These are phyloP conservation scores for Rhinichthys osculus DNA, from an alignment of 2,797 vertebrate genomes.

Conservation along the genomic window DNA sequence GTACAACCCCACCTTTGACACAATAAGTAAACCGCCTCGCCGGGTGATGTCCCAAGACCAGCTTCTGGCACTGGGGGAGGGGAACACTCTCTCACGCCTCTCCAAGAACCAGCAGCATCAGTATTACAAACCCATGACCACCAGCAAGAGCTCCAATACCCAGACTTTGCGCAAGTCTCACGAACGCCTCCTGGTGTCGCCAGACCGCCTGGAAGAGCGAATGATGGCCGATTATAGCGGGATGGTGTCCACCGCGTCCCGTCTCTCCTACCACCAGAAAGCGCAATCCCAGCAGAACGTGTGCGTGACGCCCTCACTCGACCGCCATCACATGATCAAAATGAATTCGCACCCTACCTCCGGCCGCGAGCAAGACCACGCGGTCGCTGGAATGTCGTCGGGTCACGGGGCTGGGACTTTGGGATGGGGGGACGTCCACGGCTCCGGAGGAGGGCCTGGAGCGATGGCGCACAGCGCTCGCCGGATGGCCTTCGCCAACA, in stretches of 20 bases:
- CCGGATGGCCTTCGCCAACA: constrained; percentile 85
- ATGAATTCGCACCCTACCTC: constrained; percentile 87
- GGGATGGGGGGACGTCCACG: constrained; percentile 64
- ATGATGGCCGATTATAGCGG: constrained; percentile 67
- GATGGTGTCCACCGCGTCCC: constrained; percentile 76
- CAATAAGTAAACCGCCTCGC: constrained; percentile 79
- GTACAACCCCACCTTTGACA: constrained; percentile 75
- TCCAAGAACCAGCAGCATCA: constrained; percentile 84
- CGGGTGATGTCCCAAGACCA: constrained; percentile 93
- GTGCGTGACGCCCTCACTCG: constrained; percentile 81
- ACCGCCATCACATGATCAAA: constrained; percentile 89
- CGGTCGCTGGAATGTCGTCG: constrained; percentile 39
- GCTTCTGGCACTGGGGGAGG: constrained; percentile 78
- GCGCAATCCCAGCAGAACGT: constrained; percentile 87
- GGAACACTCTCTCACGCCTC: constrained; percentile 78
- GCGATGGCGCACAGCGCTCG: constrained; percentile 71
- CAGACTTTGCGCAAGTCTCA: constrained; percentile 81
- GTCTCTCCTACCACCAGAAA: constrained; percentile 83
- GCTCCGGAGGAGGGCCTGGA: constrained; percentile 57
- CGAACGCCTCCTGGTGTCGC: constrained; percentile 81
- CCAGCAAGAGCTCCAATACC: constrained; percentile 71
- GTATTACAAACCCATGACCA: constrained; percentile 81
- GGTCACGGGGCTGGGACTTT: constrained; percentile 56
- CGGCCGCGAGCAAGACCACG: constrained; percentile 79
- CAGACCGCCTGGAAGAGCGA: constrained; percentile 77